A percentile compares a stretch with the other conserved stretches of the same genome.
phyloP scores from a whole-genome alignment of 2,113 vertebrate species.

The Nycticryphes semicollaris region DNA sequence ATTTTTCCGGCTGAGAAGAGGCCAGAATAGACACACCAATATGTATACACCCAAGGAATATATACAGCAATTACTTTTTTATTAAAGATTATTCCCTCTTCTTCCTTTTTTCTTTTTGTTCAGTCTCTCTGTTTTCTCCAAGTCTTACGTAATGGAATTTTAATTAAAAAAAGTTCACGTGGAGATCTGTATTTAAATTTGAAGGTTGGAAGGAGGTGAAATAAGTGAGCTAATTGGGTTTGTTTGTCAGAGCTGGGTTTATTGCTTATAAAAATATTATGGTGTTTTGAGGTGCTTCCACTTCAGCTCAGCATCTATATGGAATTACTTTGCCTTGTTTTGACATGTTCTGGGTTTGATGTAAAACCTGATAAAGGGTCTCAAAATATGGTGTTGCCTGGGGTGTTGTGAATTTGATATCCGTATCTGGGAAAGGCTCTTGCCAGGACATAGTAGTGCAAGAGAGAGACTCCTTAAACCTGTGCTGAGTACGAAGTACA shows the following conservation, averaged over 20 bases:
- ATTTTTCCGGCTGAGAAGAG: background rate
- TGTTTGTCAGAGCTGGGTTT: background rate
- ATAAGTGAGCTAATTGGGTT: background rate
- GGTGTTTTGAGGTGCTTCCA: background rate
- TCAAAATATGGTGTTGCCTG: background rate
- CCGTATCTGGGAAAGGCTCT: background rate
- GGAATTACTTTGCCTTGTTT: background rate
- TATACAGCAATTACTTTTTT: background rate
- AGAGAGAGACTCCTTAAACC: background rate
- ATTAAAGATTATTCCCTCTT: background rate
- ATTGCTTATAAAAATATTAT: conserved; percentile 10
- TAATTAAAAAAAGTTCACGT: background rate
- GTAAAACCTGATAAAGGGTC: background rate
- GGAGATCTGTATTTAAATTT: background rate
- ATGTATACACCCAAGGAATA: background rate
- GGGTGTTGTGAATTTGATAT: background rate
- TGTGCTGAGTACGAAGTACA: background rate
- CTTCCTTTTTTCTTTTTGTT: background rate
- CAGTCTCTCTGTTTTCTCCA: background rate
- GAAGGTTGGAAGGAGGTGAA: background rate
- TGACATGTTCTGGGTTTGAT: background rate
- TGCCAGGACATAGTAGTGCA: background rate
- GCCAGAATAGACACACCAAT: background rate
- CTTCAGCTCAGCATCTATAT: background rate
- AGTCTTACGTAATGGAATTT: background rate